Evolutionary conservation across 1,140 invertebrate species (phyloP).

Genomic region (Drosophila chauvacae): DNA sequence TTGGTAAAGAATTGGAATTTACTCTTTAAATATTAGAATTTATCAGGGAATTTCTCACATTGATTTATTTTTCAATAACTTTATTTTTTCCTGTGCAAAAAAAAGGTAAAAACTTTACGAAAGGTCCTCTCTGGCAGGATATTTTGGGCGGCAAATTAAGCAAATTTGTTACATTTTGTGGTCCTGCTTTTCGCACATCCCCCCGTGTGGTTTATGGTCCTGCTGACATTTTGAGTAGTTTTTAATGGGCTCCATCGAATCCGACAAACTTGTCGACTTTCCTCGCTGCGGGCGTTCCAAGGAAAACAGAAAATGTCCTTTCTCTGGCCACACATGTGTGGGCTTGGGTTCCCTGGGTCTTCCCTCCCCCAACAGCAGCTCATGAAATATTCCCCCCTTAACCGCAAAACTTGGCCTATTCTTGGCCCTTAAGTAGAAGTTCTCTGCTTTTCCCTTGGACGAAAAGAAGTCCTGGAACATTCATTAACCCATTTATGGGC

Average conservation of each 20-base stretch:
- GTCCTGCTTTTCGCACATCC: conserved; percentile 10
- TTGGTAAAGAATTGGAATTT: not conserved
- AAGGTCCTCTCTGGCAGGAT: not conserved
- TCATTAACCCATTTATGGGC: conserved; percentile 64
- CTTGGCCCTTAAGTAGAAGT: conserved; percentile 1
- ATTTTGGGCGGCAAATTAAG: conserved; percentile 51
- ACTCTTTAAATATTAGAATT: not conserved
- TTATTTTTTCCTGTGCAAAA: not conserved
- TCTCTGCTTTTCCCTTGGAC: not conserved
- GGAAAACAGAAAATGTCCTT: conserved; percentile 32
- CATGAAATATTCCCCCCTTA: conserved; percentile 23
- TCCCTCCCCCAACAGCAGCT: not conserved
- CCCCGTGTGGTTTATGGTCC: conserved; percentile 46
- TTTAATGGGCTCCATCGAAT: conserved; percentile 66
- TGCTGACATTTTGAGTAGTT: conserved; percentile 79
- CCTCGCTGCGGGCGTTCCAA: conserved; percentile 51
- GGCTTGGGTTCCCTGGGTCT: not conserved
- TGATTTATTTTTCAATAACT: not conserved
- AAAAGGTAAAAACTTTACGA: not conserved
- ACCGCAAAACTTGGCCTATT: conserved; percentile 47
- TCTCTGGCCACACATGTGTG: conserved; percentile 20
- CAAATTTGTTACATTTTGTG: conserved; percentile 65
- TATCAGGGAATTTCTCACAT: not conserved
- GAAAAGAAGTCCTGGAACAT: conserved; percentile 28
- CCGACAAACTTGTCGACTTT: conserved; percentile 65